Conservation (phyloP, 2,113 vertebrate genomes). For the Menidia beryllina region DNA sequence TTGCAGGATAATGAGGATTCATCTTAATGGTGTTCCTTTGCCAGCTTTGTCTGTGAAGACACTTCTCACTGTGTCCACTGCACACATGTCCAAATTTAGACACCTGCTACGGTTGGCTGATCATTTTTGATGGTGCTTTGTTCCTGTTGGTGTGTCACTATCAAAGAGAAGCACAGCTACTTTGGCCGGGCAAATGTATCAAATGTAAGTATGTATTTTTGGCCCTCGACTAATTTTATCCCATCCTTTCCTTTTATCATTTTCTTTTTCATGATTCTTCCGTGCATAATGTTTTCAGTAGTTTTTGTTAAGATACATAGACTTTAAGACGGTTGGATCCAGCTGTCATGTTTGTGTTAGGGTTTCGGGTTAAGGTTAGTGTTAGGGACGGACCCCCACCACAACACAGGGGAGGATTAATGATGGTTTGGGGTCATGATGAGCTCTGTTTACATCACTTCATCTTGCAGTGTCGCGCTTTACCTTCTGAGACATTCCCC, state of each 20-base stretch:
- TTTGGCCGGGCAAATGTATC: slow-evolving; percentile 62
- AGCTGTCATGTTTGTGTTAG: too few species aligned
- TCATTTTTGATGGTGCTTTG: slow-evolving; percentile 76
- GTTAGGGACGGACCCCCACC: too few species aligned
- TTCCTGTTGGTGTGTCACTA: slow-evolving; percentile 52
- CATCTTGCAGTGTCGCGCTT: too few species aligned
- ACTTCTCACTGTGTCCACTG: slow-evolving; percentile 31
- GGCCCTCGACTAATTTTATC: slow-evolving; percentile 26
- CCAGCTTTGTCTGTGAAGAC: slow-evolving; percentile 32
- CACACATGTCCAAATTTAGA: slow-evolving; percentile 75
- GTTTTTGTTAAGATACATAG: too few species aligned
- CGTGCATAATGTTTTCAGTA: neutral
- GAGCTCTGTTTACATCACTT: too few species aligned
- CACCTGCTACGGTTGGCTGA: slow-evolving; percentile 70
- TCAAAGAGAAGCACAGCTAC: slow-evolving; percentile 52
- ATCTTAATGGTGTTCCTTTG: slow-evolving; percentile 43
- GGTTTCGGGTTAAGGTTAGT: too few species aligned
- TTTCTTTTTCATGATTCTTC: slow-evolving; percentile 61
- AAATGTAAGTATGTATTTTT: slow-evolving; percentile 39
- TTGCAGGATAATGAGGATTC: slow-evolving; percentile 13
- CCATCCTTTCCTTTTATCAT: slow-evolving; percentile 12
- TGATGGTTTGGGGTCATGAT: too few species aligned
- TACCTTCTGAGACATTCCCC: too few species aligned
- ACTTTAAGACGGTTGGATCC: too few species aligned
- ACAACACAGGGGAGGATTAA: too few species aligned